Conservation (phyloP, 2,113 vertebrate genomes). For the Phainopepla nitens region DNA sequence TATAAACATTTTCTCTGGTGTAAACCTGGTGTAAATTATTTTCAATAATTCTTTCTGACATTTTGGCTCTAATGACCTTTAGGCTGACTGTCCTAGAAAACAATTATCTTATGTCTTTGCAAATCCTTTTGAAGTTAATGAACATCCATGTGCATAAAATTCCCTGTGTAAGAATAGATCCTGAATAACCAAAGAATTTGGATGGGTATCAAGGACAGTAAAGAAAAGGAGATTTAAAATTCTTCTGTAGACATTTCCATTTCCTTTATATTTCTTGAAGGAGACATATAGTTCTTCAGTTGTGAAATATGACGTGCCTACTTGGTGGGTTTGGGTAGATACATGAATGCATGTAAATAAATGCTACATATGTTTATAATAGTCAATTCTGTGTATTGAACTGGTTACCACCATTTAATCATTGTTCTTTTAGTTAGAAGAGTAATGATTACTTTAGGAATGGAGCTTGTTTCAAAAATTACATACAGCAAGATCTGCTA, state of each 20-base stretch:
- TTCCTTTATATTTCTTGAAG: neutral
- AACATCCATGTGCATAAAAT: neutral
- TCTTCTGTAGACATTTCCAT: neutral
- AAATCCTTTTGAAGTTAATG: neutral
- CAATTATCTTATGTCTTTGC: neutral
- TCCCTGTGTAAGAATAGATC: neutral
- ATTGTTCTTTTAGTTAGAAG: neutral
- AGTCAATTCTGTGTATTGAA: neutral
- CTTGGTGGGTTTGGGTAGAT: neutral
- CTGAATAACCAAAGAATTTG: neutral
- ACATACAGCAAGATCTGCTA: neutral
- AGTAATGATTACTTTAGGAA: neutral
- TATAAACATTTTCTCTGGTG: neutral
- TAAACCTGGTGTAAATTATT: neutral
- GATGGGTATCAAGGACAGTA: neutral
- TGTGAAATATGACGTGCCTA: neutral
- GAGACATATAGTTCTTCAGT: neutral
- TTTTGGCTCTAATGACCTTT: neutral
- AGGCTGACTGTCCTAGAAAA: neutral
- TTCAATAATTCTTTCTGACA: neutral
- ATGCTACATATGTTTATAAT: neutral
- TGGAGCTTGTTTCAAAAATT: neutral
- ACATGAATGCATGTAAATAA: neutral
- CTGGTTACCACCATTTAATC: neutral
- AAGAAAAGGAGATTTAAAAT: neutral